phyloP scores from a whole-genome alignment of 2,113 vertebrate genomes.

The Cheilinus undulatus region DNA sequence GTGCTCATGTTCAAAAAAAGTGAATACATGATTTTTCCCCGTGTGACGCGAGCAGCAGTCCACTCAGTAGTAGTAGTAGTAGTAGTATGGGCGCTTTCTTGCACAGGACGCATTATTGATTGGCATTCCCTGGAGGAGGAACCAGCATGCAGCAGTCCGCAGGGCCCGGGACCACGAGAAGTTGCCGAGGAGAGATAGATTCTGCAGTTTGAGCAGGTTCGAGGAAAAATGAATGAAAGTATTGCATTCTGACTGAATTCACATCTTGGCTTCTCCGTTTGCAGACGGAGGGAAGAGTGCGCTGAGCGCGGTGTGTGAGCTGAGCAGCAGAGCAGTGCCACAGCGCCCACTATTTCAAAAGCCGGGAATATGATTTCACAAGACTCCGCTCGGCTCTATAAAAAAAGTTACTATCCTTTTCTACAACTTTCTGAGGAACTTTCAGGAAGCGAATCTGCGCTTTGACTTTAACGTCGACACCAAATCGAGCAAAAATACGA shows the following conservation, averaged over 20 bases:
- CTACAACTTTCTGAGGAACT: constrained; percentile 89
- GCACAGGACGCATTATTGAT: constrained; percentile 82
- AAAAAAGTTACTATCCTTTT: constrained; percentile 86
- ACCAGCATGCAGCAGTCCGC: constrained; percentile 66
- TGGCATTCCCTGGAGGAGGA: constrained; percentile 82
- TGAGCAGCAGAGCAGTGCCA: constrained; percentile 84
- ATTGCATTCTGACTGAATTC: constrained; percentile 78
- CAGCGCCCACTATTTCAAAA: constrained; percentile 97
- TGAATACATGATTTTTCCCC: constrained; percentile 74
- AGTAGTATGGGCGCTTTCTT: constrained; percentile 68
- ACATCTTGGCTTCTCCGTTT: constrained; percentile 74
- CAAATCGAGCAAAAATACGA: constrained; percentile 47
- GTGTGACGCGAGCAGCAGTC: constrained; percentile 77
- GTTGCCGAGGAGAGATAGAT: constrained; percentile 54
- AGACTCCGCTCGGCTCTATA: constrained; percentile 86
- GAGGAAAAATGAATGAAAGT: constrained; percentile 53
- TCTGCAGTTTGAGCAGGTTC: constrained; percentile 41
- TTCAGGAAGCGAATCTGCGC: constrained; percentile 77
- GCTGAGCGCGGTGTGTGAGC: constrained; percentile 67
- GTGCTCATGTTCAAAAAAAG: constrained; percentile 55
- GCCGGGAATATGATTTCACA: constrained; percentile 91
- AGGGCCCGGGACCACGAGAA: constrained; percentile 57
- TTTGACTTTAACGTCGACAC: constrained; percentile 37
- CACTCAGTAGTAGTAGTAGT: constrained; percentile 49
- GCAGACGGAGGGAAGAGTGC: constrained; percentile 60